phyloP scores from a whole-genome alignment of 2,113 vertebrate genomes.

The Strix uralensis region DNA sequence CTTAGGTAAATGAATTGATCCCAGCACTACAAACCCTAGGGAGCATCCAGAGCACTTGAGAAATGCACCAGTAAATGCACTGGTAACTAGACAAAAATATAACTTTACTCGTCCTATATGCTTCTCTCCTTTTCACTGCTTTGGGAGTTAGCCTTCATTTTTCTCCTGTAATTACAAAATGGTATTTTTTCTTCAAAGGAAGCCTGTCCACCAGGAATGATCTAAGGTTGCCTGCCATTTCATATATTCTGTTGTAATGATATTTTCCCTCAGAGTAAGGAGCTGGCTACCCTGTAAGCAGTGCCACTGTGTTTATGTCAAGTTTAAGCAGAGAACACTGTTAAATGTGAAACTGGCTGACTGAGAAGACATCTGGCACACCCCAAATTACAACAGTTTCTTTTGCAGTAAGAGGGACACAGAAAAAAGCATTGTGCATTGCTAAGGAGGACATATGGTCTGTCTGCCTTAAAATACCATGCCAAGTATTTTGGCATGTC shows the following conservation, averaged over 20 bases:
- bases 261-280: not conserved
- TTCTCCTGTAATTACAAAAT: not conserved
- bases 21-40: not conserved
- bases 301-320: not conserved
- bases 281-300: not conserved
- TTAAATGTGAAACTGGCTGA: conserved; percentile 3
- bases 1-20: not conserved
- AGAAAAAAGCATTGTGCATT: not conserved
- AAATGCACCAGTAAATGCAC: not conserved
- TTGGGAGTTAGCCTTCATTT: not conserved
- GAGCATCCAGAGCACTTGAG: not conserved
- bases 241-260: not conserved
- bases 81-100: not conserved
- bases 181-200: not conserved
- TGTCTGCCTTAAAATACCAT: conserved; percentile 16
- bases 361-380: conserved; percentile 47
- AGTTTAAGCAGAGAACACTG: not conserved
- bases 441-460: conserved; percentile 44
- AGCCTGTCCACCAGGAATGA: not conserved
- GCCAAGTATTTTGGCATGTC: not conserved
- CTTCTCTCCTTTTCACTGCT: not conserved
- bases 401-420: conserved; percentile 1
- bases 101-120: not conserved
- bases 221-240: not conserved
- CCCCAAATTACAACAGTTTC: not conserved